Base-by-base conservation (phyloP, 2,113 vertebrate species). In the Empidonax alnorum region DNA sequence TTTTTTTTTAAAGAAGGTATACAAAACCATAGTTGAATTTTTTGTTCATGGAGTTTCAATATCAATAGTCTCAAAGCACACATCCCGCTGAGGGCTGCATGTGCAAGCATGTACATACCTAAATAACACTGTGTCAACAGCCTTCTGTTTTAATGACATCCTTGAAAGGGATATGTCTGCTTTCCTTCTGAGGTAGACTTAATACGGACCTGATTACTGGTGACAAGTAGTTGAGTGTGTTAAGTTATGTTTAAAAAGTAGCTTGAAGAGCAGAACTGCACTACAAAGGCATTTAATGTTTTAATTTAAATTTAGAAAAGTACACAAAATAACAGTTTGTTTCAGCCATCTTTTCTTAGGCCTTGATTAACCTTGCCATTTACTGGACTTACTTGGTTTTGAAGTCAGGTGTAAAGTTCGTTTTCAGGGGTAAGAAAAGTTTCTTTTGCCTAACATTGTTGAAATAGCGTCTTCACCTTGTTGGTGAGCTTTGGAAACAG, bases 1-100 rank as follows among this genome's bases (percentile, higher is more conserved):
- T 23, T 23, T 23, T 49, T 49, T 21, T 0, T 33, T 9, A 6
- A 2, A 23, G 35, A 49, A 1, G 25, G 5, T n/a, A 19, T 35
- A 12, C 27, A 61, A 47, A 42, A n/a, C 30, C 10, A 4, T 58
- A 65, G 37, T 28, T 42, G 8, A 18, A 73, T 41, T 56, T 53
- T 76, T 66, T 15, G 21, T 72, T 55, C 24, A 24, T 24, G 24
- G 12, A 44, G 2, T 25, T 67, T 68, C 46, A 28, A 5, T 33
- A 41, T 66, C 13, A 66, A 39, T 24, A 33, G 18, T 4, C 25
- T 16, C 1, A 2, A 50, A 71, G 39, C 28, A 22, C 8, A 19
- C 10, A 31, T 44, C 33, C n/a, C 30, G 9, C 50, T 50, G 21
- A 79, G 24, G 50, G 13, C 73, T 41, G 39, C 6, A 3, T 14